Evolutionary conservation across 1,140 invertebrate species (phyloP).

Genomic region (Drosophila sp.): DNA sequence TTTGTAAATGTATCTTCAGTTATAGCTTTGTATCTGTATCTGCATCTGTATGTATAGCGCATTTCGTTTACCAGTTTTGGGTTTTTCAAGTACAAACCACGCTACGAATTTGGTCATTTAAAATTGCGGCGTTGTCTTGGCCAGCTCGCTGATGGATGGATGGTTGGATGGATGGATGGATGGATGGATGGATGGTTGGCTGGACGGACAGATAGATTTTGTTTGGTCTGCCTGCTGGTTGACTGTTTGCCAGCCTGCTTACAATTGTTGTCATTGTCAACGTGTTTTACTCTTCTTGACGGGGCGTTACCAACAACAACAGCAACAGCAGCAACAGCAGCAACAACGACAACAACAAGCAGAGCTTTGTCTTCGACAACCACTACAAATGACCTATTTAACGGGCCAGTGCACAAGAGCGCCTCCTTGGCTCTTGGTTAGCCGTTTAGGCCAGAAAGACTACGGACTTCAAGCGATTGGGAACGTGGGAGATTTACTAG

Average conservation of each 20-base stretch:
- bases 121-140: slow-evolving; percentile 72
- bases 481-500: slow-evolving; percentile 45
- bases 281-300: slow-evolving; percentile 70
- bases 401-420: slow-evolving; percentile 69
- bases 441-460: not conserved
- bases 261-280: slow-evolving; percentile 81
- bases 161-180: slow-evolving; percentile 24
- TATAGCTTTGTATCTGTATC: not conserved
- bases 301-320: slow-evolving; percentile 64
- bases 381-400: slow-evolving; percentile 75
- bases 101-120: slow-evolving; percentile 81
- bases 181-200: slow-evolving; percentile 24
- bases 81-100: slow-evolving; percentile 79
- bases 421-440: slow-evolving; percentile 17
- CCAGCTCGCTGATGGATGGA: slow-evolving; percentile 40
- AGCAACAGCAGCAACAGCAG: not conserved
- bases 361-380: slow-evolving; percentile 71
- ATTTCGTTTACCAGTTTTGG: slow-evolving; percentile 77
- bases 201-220: slow-evolving; percentile 8
- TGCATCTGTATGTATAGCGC: slow-evolving; percentile 49
- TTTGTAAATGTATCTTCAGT: not conserved
- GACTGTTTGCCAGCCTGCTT: slow-evolving; percentile 47
- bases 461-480: slow-evolving; percentile 19
- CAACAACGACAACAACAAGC: slow-evolving; percentile 41
- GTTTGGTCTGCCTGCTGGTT: slow-evolving; percentile 35